Percentiles rank a stretch among this genome's conserved stretches.
These are phyloP conservation scores for Anhinga rufa DNA, from an alignment of 2,113 vertebrate species.

Conservation along the genomic window DNA sequence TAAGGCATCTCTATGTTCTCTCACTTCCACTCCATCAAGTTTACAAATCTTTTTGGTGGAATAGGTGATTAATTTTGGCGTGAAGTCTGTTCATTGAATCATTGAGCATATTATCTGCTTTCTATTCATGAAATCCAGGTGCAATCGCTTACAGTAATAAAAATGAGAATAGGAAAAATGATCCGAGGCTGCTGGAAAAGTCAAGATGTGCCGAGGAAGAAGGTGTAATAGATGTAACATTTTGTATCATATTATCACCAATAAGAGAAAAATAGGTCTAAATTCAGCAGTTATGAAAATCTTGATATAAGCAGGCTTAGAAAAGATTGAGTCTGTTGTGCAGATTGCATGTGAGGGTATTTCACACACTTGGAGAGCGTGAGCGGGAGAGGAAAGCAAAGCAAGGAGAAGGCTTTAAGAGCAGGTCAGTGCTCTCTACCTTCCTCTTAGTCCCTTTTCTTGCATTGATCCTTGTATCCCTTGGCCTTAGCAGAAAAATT, in stretches of 20 bases:
- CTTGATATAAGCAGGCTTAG: neutral
- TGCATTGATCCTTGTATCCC: rapidly evolving
- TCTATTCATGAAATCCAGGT: constrained; percentile 39
- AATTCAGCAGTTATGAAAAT: neutral
- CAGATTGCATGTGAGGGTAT: neutral
- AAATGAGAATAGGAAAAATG: neutral
- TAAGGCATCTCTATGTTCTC: constrained; percentile 50
- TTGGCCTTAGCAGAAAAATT: neutral
- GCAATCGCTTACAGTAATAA: neutral
- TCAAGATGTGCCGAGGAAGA: neutral
- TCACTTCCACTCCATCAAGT: constrained; percentile 24
- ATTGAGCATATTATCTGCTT: constrained; percentile 43
- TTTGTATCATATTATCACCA: neutral
- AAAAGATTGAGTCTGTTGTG: neutral
- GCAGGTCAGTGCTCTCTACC: neutral
- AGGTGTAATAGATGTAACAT: neutral
- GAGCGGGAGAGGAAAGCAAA: neutral
- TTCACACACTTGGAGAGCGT: neutral
- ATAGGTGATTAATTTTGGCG: constrained; percentile 53
- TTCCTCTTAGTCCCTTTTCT: neutral
- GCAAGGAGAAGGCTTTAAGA: neutral
- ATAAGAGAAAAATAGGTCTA: neutral
- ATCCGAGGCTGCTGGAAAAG: neutral
- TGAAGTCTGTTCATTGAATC: constrained; percentile 52
- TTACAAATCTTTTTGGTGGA: constrained; percentile 52